A percentile compares a stretch with the other conserved stretches of the same genome.
phyloP scores from a whole-genome alignment of 2,113 vertebrate genomes.

The Corythoichthys haematopterus region DNA sequence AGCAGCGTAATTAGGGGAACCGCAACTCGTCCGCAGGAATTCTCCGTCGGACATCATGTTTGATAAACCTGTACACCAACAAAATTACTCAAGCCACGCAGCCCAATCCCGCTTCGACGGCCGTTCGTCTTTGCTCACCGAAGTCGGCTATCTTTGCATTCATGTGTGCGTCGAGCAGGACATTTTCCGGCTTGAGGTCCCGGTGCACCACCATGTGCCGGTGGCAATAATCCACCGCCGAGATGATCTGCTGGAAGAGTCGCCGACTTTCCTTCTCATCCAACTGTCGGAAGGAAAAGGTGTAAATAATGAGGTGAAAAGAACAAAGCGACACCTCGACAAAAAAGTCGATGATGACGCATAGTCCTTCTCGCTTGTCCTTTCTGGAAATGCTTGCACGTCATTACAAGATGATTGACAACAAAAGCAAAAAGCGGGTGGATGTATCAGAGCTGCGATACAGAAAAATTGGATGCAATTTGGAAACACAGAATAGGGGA shows the following conservation, averaged over 20 bases:
- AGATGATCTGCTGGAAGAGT: conserved; percentile 97
- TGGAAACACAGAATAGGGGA: background rate
- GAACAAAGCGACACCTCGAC: conserved; percentile 5
- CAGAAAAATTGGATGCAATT: too few species aligned
- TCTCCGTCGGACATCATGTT: conserved; percentile 99
- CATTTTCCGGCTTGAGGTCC: conserved; percentile 98
- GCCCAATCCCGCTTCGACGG: background rate
- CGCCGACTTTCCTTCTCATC: conserved; percentile 96
- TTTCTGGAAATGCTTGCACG: background rate
- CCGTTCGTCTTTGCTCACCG: conserved; percentile 67
- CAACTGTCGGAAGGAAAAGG: conserved; percentile 70
- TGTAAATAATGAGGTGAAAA: conserved; percentile 44
- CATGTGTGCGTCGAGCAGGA: conserved; percentile 96
- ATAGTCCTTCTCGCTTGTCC: background rate
- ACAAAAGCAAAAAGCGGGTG: background rate
- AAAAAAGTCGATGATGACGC: background rate
- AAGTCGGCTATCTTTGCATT: conserved; percentile 99
- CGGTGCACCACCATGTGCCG: conserved; percentile 98
- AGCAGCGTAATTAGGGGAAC: conserved; percentile 96
- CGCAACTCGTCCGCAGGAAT: conserved; percentile 95
- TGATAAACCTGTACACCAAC: conserved; percentile 81
- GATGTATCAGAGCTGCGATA: background rate
- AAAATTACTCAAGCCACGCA: too few species aligned
- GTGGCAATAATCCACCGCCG: conserved; percentile 97
- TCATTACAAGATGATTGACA: background rate